A percentile compares a stretch with the other conserved stretches of the same genome.
Evolutionary conservation across 2,888 invertebrate genomes (phyloP).

Genomic region (Leucophora obtusa): DNA sequence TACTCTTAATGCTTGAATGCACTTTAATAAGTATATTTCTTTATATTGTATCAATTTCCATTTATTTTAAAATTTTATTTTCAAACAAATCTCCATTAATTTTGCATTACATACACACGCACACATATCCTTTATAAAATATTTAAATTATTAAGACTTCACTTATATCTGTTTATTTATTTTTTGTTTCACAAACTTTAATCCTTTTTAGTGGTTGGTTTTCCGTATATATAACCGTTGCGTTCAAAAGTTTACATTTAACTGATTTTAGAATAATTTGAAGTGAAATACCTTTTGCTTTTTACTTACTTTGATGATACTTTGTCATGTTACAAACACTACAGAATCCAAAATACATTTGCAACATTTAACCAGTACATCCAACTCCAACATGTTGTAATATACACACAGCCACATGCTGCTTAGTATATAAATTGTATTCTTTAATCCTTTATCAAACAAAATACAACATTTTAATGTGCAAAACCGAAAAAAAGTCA

Average conservation of each 20-base stretch:
- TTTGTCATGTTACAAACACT: constrained; percentile 43
- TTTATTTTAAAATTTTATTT: neutral
- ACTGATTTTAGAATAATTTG: constrained; percentile 58
- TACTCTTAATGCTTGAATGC: neutral
- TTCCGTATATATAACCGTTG: constrained; percentile 28
- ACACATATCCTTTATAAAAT: constrained; percentile 6
- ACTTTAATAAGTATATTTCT: neutral
- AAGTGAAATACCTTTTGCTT: constrained; percentile 46
- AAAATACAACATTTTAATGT: constrained; percentile 56
- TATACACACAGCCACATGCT: neutral
- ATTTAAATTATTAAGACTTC: neutral
- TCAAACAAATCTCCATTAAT: no score
- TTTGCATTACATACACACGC: no score
- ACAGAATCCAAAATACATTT: constrained; percentile 19
- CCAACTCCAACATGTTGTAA: constrained; percentile 33
- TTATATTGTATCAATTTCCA: neutral
- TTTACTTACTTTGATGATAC: constrained; percentile 38
- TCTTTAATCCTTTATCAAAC: constrained; percentile 40
- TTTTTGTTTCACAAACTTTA: neutral
- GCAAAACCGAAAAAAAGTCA: constrained; percentile 2
- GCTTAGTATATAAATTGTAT: neutral
- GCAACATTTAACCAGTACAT: constrained; percentile 22
- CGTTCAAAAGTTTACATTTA: constrained; percentile 60
- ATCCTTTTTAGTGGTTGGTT: neutral
- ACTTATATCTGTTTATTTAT: neutral